Percentiles rank a stretch among this genome's conserved stretches.
Conservation (phyloP, 2,113 vertebrate species). For the Oryzias javanicus region DNA sequence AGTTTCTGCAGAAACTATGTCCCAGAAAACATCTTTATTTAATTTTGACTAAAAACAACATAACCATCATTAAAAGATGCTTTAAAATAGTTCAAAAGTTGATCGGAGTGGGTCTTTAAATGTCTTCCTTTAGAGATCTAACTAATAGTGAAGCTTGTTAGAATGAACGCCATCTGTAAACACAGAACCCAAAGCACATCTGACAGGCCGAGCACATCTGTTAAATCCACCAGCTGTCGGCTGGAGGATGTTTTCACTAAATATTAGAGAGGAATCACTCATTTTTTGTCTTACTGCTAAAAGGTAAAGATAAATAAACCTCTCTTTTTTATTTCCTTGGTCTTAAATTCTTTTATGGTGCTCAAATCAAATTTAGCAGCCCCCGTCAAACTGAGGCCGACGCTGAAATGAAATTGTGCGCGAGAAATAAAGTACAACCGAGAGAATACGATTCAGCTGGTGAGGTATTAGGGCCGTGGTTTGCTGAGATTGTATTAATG, state of each 20-base stretch:
- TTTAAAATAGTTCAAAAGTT: not conserved
- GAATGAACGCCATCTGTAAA: not conserved
- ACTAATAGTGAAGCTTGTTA: not conserved
- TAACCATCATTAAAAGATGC: not conserved
- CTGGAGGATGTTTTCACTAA: not conserved
- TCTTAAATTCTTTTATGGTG: not conserved
- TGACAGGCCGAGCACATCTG: slow-evolving; percentile 3
- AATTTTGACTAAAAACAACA: not conserved
- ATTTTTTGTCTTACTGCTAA: slow-evolving; percentile 1
- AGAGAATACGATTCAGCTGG: slow-evolving; percentile 6
- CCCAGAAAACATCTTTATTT: too few relatives aligned
- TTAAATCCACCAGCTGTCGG: not conserved
- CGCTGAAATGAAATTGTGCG: not conserved
- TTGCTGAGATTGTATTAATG: slow-evolving; percentile 35
- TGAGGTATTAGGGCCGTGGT: slow-evolving; percentile 6
- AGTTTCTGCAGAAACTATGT: too few relatives aligned
- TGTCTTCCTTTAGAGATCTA: not conserved
- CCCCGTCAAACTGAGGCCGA: slow-evolving; percentile 3
- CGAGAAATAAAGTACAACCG: slow-evolving; percentile 8
- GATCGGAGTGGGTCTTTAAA: not conserved
- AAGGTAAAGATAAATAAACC: not conserved
- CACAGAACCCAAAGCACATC: not conserved
- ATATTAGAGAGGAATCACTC: not conserved
- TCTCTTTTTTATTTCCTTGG: not conserved
- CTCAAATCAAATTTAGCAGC: not conserved